These are phyloP conservation scores for Aspidiotus rigidus DNA, from an alignment of 2,888 invertebrate species.

Conservation along the genomic window DNA sequence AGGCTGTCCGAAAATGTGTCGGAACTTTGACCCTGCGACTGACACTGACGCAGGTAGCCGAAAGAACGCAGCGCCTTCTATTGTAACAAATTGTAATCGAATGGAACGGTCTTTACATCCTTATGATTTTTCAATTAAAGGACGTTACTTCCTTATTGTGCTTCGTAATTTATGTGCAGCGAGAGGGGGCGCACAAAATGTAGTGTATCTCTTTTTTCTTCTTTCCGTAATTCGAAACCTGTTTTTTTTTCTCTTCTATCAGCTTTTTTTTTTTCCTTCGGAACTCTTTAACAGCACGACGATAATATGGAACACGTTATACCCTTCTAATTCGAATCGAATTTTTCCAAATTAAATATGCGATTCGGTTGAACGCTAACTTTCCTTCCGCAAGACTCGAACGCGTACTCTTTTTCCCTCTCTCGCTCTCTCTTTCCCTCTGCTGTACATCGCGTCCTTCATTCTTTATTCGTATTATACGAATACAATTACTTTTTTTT, in stretches of 20 bases:
- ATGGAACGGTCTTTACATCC: slow-evolving; percentile 26
- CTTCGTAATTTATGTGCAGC: slow-evolving; percentile 21
- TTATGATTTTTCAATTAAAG: slow-evolving; percentile 32
- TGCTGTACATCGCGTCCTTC: no score
- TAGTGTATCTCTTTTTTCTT: not conserved
- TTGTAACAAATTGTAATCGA: slow-evolving; percentile 29
- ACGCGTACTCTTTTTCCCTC: not conserved
- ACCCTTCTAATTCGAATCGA: slow-evolving; percentile 29
- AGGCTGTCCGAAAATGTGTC: slow-evolving; percentile 24
- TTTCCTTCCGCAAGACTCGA: not conserved
- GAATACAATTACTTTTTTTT: no score
- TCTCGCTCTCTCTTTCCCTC: not conserved
- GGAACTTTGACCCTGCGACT: slow-evolving; percentile 21
- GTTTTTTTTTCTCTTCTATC: slow-evolving; percentile 9
- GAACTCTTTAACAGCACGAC: not conserved
- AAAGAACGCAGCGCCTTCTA: slow-evolving; percentile 20
- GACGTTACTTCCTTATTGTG: slow-evolving; percentile 31
- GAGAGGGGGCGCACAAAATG: slow-evolving; percentile 7
- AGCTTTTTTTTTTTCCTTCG: not conserved
- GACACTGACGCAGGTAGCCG: not conserved
- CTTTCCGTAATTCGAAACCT: slow-evolving; percentile 19
- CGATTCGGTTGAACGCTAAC: not conserved
- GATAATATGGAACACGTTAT: slow-evolving; percentile 4
- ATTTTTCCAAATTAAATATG: slow-evolving; percentile 13
- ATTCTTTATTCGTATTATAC: no score